Evolutionary conservation across 2,113 vertebrate genomes (phyloP).

Genomic region (Carettochelys insculpta): DNA sequence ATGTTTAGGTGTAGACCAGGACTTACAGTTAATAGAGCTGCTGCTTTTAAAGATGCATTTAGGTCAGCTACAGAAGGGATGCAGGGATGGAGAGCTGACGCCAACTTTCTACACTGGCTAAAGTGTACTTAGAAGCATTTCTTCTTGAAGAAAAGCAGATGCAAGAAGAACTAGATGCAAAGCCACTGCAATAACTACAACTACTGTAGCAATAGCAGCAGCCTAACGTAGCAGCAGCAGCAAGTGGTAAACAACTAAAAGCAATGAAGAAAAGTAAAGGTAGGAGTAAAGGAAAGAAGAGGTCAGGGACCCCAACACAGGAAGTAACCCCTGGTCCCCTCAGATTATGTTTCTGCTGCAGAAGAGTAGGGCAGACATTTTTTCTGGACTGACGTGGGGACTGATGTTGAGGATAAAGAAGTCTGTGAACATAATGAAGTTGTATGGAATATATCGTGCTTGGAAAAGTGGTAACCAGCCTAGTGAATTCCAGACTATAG

Average conservation of each 20-base stretch:
- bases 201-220: background rate
- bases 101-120: background rate
- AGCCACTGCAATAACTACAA: background rate
- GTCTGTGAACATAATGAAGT: background rate
- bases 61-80: background rate
- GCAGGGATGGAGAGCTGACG: background rate
- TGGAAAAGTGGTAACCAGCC: background rate
- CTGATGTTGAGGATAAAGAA: background rate
- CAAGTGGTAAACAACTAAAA: background rate
- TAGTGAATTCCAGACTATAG: too few relatives aligned
- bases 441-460: background rate
- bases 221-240: background rate
- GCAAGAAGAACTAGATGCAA: background rate
- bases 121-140: background rate
- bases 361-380: background rate
- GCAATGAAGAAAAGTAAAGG: background rate
- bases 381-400: background rate
- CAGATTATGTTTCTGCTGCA: background rate
- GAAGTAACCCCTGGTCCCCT: background rate
- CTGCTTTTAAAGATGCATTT: background rate
- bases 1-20: background rate
- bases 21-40: background rate
- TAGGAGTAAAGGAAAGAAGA: background rate
- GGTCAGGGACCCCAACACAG: background rate
- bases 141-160: background rate